Conservation (phyloP, 2,113 vertebrate genomes). For the Diglossa brunneiventris region DNA sequence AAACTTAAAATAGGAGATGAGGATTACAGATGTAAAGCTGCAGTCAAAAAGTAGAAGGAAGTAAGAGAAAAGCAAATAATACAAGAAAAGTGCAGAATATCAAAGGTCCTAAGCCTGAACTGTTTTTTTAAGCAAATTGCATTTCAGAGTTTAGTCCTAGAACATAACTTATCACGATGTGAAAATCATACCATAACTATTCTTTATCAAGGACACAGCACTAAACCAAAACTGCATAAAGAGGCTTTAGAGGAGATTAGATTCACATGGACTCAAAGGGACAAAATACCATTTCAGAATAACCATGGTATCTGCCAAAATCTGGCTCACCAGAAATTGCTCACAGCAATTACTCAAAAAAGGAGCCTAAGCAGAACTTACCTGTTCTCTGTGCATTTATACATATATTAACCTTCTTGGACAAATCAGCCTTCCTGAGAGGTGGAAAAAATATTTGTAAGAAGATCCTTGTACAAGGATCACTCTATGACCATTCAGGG, state of each 20-base stretch:
- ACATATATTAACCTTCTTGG: not conserved
- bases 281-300: not conserved
- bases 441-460: not conserved
- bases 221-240: not conserved
- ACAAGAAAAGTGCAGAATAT: not conserved
- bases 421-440: not conserved
- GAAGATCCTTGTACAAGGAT: not conserved
- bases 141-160: not conserved
- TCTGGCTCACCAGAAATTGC: not conserved
- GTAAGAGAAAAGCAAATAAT: not conserved
- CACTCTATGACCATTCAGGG: not conserved
- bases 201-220: not conserved
- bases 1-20: not conserved
- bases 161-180: not conserved
- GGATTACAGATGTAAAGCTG: not conserved
- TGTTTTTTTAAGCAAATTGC: not conserved
- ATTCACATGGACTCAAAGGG: not conserved
- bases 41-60: not conserved
- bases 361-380: not conserved
- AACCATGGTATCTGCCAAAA: not conserved
- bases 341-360: not conserved
- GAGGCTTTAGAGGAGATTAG: not conserved
- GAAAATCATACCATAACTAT: not conserved
- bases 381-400: not conserved
- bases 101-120: not conserved